Percentiles rank a stretch among this genome's conserved stretches.
These are phyloP conservation scores for Drosophila dives DNA, from an alignment of 2,888 invertebrate genomes.

Conservation along the genomic window DNA sequence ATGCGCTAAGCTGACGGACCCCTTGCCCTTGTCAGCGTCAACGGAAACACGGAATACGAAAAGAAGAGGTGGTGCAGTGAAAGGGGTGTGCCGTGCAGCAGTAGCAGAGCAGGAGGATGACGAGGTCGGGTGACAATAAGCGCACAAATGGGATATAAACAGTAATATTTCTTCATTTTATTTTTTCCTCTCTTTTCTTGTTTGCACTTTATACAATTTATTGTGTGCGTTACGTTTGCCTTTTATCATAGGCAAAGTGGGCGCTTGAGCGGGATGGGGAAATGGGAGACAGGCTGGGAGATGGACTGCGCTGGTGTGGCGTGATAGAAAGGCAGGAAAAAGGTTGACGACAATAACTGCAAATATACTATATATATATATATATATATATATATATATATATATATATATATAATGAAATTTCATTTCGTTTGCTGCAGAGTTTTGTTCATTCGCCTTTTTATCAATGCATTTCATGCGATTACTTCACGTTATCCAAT, in stretches of 20 bases:
- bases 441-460: neutral
- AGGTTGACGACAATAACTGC: slow-evolving; percentile 15
- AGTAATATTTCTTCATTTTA: slow-evolving; percentile 37
- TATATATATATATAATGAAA: slow-evolving; percentile 25
- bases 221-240: slow-evolving; percentile 49
- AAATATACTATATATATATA: no score
- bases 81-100: neutral
- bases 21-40: slow-evolving; percentile 7
- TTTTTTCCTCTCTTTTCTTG: slow-evolving; percentile 10
- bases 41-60: neutral
- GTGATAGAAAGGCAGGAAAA: neutral
- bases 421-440: slow-evolving; percentile 36
- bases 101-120: slow-evolving; percentile 17
- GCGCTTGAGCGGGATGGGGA: neutral
- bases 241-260: slow-evolving; percentile 27
- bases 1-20: slow-evolving; percentile 43
- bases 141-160: slow-evolving; percentile 68
- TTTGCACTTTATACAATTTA: slow-evolving; percentile 59
- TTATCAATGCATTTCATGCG: slow-evolving; percentile 34
- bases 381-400: no score
- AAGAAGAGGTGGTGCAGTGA: neutral
- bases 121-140: slow-evolving; percentile 56
- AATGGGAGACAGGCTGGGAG: neutral
- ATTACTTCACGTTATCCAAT: slow-evolving; percentile 44
- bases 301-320: neutral